Conservation (phyloP, 1,140 invertebrate genomes). For the Eupeodes corollae region DNA sequence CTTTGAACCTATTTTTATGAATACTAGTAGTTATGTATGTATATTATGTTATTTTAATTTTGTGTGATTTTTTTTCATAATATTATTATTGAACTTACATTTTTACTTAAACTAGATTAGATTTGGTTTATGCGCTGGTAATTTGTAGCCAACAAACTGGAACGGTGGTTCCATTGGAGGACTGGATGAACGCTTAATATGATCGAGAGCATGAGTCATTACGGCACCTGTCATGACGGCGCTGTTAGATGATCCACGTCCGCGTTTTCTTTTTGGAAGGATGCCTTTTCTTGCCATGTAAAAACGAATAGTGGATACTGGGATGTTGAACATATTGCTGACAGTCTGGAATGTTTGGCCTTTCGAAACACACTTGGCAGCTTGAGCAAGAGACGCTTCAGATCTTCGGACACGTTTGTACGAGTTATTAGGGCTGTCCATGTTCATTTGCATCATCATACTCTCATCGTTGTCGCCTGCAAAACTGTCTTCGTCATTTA, state of each 20-base stretch:
- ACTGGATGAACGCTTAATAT: conserved; percentile 38
- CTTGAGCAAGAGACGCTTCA: conserved; percentile 61
- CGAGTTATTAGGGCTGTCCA: conserved; percentile 15
- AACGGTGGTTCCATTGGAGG: conserved; percentile 54
- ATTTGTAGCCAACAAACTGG: conserved; percentile 62
- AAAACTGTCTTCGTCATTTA: conserved; percentile 20
- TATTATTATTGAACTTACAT: too few relatives aligned
- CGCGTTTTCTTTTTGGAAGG: conserved; percentile 58
- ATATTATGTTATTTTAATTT: neutral
- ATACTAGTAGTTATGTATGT: neutral
- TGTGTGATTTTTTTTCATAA: neutral
- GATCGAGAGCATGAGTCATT: conserved; percentile 10
- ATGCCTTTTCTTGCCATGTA: conserved; percentile 75
- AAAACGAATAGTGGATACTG: conserved; percentile 71
- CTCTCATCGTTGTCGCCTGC: conserved; percentile 2
- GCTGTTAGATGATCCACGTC: conserved; percentile 40
- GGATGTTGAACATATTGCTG: conserved; percentile 71
- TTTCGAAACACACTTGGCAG: conserved; percentile 64
- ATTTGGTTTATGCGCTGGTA: conserved; percentile 40
- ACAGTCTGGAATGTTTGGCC: conserved; percentile 73
- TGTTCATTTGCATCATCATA: neutral
- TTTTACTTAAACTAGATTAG: neutral
- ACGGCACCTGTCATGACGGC: conserved; percentile 27
- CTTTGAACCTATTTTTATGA: neutral
- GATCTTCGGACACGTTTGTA: conserved; percentile 47